Base-by-base conservation (phyloP, 2,797 vertebrate genomes). In the Neopelma chrysocephalum region DNA sequence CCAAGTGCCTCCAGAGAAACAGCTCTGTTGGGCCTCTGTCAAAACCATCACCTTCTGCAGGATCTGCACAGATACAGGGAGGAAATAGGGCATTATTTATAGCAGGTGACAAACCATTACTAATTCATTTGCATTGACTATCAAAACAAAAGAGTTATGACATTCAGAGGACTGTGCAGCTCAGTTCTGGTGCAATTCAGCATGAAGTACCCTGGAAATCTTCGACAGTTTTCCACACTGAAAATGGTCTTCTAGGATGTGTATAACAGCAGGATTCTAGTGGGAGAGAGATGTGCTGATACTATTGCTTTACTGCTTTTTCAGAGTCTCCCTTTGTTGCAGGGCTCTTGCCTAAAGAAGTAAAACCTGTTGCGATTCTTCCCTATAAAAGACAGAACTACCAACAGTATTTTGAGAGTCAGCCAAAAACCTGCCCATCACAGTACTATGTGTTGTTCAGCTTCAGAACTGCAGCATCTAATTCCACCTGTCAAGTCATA, bases 71-170 rank as follows among this genome's bases (percentile, higher is more conserved):
- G 82, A 57, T 90, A 48, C 90, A 70, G 34, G 60, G 80, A 93
- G 72, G 76, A 97, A 97, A 96, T 34, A 57, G 92, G 92, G 72
- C 87, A 93, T 96, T 97, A 97, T 97, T 97, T 97, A 96, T 94
- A 96, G 91, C 57, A 96, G 97, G 94, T 96, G 89, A 66, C 27
- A 97, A 42, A 20, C 88, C 93, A 95, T 96, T 94, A 94, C 92
- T 94, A 93, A 94, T 80, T 94, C 66, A 80, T 91, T 96, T 93
- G 82, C 82, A 66, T 40, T 87, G 91, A 82, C 90, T 94, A 69
- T 51, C 85, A 94, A 82, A 91, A 45, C 81, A 82, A 82, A 96
- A 94, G 86, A 94, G 93, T 26, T 78, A 36, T 75, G 85, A 85
- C 89, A 94, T 94, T 94, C 62, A 83, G 75, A 96, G 94, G 51